These are phyloP conservation scores for Zaprionus tsacasi DNA, from an alignment of 1,140 invertebrate genomes.

Conservation along the genomic window DNA sequence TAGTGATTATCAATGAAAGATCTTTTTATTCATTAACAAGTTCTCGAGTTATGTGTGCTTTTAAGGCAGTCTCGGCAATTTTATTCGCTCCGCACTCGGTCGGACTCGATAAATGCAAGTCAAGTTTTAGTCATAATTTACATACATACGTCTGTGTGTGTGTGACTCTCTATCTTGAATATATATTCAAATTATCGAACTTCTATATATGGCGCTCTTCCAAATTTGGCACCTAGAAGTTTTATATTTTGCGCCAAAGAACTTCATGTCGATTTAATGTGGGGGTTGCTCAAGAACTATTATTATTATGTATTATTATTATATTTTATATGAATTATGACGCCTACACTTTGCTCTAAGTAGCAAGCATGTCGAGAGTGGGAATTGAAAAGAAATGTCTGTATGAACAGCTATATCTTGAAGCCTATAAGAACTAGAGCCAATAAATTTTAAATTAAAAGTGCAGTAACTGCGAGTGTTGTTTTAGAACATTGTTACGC, in stretches of 20 bases:
- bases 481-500: no score
- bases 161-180: conserved; percentile 51
- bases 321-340: conserved; percentile 42
- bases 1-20: conserved; percentile 80
- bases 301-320: conserved; percentile 45
- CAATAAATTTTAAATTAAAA: no score
- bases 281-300: conserved; percentile 46
- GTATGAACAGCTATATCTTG: no score
- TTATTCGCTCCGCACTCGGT: conserved; percentile 33
- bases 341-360: conserved; percentile 48
- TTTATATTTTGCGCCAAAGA: conserved; percentile 25
- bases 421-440: no score
- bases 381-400: no score
- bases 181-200: conserved; percentile 42
- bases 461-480: no score
- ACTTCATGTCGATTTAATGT: conserved; percentile 29
- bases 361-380: not conserved
- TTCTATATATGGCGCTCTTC: conserved; percentile 61
- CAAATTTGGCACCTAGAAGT: conserved; percentile 66
- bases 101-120: conserved; percentile 51
- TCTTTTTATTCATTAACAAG: conserved; percentile 79
- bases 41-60: conserved; percentile 56
- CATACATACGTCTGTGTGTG: conserved; percentile 37
- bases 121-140: conserved; percentile 76
- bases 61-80: conserved; percentile 53